Evolutionary conservation across 2,113 vertebrate genomes (phyloP).

Genomic region (Oncorhynchus nerka): DNA sequence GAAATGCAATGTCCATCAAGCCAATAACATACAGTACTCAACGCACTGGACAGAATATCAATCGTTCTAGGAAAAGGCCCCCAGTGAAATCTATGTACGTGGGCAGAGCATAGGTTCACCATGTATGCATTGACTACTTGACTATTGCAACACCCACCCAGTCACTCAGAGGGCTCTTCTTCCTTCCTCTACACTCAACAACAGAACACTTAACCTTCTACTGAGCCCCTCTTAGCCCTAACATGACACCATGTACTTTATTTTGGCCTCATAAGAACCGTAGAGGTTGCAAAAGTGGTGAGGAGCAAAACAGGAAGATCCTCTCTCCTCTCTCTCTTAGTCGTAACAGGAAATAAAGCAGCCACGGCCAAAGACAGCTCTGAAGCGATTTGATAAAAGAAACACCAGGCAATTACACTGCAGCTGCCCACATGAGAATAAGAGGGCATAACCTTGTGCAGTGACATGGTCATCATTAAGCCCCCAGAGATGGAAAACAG

Average conservation of each 20-base stretch:
- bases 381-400: constrained; percentile 53
- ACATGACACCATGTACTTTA: constrained; percentile 12
- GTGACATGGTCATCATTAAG: constrained; percentile 45
- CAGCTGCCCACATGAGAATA: constrained; percentile 49
- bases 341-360: constrained; percentile 24
- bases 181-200: background rate
- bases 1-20: background rate
- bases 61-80: background rate
- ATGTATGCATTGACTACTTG: too few relatives aligned
- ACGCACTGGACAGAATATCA: background rate
- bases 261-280: constrained; percentile 37
- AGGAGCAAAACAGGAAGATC: constrained; percentile 18
- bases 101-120: too few relatives aligned
- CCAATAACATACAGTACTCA: background rate
- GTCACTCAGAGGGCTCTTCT: background rate
- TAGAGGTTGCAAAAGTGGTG: constrained; percentile 29
- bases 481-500: constrained; percentile 10
- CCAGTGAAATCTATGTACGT: background rate
- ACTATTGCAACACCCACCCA: background rate
- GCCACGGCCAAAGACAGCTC: constrained; percentile 29
- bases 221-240: background rate
- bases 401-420: constrained; percentile 61
- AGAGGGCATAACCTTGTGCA: constrained; percentile 55
- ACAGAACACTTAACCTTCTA: constrained; percentile 1
- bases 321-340: background rate